Percentiles rank a stretch among this genome's conserved stretches.
Evolutionary conservation across 1,140 invertebrate genomes (phyloP).

Genomic region (Tetranychus cinnabarinus): DNA sequence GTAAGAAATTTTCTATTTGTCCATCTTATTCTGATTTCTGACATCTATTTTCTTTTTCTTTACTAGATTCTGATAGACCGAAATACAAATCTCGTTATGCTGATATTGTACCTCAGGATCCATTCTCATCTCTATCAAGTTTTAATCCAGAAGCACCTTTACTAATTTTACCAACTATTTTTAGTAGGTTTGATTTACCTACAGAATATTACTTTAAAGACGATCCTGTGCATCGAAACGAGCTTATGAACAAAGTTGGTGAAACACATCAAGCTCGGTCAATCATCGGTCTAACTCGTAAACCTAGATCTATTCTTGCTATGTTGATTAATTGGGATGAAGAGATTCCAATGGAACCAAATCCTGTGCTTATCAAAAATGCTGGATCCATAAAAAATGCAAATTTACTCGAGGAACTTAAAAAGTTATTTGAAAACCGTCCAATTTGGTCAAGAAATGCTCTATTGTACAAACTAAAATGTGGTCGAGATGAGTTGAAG

Average conservation of each 20-base stretch:
- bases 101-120: slow-evolving; percentile 1
- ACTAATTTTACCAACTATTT: slow-evolving; percentile 39
- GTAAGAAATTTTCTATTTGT: background rate
- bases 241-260: background rate
- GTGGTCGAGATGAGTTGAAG: slow-evolving; percentile 36
- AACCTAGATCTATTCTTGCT: background rate
- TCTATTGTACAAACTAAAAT: slow-evolving; percentile 32
- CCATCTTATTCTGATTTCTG: background rate
- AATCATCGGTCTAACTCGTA: slow-evolving; percentile 4
- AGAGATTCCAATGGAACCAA: slow-evolving; percentile 1
- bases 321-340: slow-evolving; percentile 4
- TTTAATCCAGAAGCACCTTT: slow-evolving; percentile 5
- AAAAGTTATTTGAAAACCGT: slow-evolving; percentile 35
- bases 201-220: slow-evolving; percentile 23
- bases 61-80: background rate
- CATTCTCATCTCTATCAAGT: background rate
- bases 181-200: slow-evolving; percentile 44
- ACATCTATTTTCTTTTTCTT: background rate
- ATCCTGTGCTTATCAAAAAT: background rate
- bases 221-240: slow-evolving; percentile 16
- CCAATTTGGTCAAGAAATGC: slow-evolving; percentile 64
- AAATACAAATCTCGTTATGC: slow-evolving; percentile 1
- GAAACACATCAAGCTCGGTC: background rate
- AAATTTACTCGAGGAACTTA: background rate
- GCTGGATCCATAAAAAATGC: background rate